phyloP scores from a whole-genome alignment of 2,113 vertebrate genomes.

The Sialia sialis region DNA sequence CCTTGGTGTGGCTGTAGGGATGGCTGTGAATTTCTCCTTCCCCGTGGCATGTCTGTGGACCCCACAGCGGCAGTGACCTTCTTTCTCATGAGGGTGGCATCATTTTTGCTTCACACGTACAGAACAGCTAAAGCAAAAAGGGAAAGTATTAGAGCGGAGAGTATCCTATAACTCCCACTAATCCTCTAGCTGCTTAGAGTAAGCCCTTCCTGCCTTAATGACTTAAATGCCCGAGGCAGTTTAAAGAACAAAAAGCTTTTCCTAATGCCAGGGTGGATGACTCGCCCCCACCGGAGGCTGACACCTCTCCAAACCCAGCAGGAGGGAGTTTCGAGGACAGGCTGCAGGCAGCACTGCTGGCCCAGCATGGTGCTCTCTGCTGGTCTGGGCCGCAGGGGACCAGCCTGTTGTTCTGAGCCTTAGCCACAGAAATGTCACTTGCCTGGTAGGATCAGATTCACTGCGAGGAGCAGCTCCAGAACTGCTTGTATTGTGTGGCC shows the following conservation, averaged over 20 bases:
- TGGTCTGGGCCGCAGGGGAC: fast-evolving
- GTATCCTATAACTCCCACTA: constrained; percentile 7
- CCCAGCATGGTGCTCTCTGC: not conserved
- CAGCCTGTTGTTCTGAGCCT: not conserved
- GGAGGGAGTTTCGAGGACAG: not conserved
- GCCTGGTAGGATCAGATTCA: not conserved
- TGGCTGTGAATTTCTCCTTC: not conserved
- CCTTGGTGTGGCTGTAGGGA: not conserved
- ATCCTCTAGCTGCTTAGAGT: constrained; percentile 38
- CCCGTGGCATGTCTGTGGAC: not conserved
- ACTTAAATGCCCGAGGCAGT: constrained; percentile 6
- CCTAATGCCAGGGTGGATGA: not conserved
- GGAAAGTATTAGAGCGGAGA: not conserved
- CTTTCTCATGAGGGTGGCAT: not conserved
- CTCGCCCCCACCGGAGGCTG: not conserved
- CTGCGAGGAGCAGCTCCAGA: not conserved
- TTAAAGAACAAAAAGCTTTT: constrained; percentile 38
- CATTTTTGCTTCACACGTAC: not conserved
- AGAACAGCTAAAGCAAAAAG: constrained; percentile 2
- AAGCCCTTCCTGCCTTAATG: constrained; percentile 53
- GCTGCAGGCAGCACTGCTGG: fast-evolving
- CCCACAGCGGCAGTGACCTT: not conserved
- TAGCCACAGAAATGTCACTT: not conserved
- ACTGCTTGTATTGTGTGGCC: not conserved
- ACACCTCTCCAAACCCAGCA: not conserved